Percentiles rank a stretch among this genome's conserved stretches.
Evolutionary conservation across 2,797 vertebrate species (phyloP).

Genomic region (Dallia pectoralis): DNA sequence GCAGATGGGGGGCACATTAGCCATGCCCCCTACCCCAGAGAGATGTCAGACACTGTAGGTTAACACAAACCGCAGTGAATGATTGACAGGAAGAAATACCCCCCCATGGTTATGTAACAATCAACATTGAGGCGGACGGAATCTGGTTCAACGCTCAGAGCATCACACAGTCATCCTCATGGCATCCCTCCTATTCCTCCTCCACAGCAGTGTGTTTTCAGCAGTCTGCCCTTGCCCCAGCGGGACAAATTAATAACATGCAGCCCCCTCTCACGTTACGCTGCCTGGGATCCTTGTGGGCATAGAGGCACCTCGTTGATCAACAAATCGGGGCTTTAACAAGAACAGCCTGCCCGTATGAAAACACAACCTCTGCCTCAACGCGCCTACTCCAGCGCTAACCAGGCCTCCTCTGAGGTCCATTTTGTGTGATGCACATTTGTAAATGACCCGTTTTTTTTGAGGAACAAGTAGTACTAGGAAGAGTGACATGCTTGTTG

Average conservation of each 20-base stretch:
- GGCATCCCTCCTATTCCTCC: neutral
- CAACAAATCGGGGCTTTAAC: conserved; percentile 27
- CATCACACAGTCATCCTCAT: neutral
- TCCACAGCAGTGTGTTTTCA: conserved; percentile 11
- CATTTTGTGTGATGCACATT: neutral
- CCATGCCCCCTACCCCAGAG: conserved; percentile 53
- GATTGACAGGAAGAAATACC: conserved; percentile 36
- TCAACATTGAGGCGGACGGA: conserved; percentile 23
- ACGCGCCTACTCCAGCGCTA: neutral
- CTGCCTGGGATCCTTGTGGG: neutral
- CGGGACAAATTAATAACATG: conserved; percentile 32
- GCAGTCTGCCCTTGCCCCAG: neutral
- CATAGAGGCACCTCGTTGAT: conserved; percentile 20
- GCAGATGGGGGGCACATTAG: conserved; percentile 44
- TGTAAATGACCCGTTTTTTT: no score
- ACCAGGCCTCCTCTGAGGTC: conserved; percentile 7
- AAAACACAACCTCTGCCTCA: conserved; percentile 3
- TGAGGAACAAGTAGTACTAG: no score
- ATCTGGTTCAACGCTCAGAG: conserved; percentile 21
- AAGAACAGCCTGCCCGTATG: neutral
- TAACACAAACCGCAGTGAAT: conserved; percentile 41
- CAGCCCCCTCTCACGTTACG: conserved; percentile 14
- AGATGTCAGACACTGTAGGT: conserved; percentile 35
- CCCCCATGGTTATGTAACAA: neutral
- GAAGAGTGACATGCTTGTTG: conserved; percentile 22